A percentile compares a stretch with the other conserved stretches of the same genome.
phyloP scores from a whole-genome alignment of 2,888 invertebrate genomes.

The Ichneumon xanthorius region DNA sequence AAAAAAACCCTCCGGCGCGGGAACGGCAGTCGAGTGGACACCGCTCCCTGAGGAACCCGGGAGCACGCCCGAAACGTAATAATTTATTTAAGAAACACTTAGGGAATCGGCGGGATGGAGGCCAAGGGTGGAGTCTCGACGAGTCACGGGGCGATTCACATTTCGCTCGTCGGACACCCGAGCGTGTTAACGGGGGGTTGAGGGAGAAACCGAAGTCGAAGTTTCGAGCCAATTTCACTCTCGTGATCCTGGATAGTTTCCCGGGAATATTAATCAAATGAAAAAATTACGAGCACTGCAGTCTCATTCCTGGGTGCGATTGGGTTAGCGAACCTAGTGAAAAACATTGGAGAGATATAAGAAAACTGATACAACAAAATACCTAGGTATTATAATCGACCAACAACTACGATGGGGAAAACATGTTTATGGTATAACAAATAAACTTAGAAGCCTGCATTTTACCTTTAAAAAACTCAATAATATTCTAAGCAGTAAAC shows the following conservation, averaged over 20 bases:
- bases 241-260: background rate
- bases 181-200: constrained; percentile 40
- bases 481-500: too few species aligned
- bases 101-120: constrained; percentile 50
- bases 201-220: constrained; percentile 36
- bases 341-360: too few species aligned
- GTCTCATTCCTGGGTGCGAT: too few species aligned
- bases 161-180: constrained; percentile 46
- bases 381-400: too few species aligned
- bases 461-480: too few species aligned
- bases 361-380: too few species aligned
- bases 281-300: background rate
- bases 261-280: background rate
- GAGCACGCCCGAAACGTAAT: constrained; percentile 52
- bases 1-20: constrained; percentile 12
- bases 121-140: constrained; percentile 26
- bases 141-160: constrained; percentile 57
- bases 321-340: too few species aligned
- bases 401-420: too few species aligned
- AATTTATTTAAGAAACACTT: constrained; percentile 68
- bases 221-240: constrained; percentile 21
- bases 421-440: too few species aligned
- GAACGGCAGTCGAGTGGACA: constrained; percentile 43
- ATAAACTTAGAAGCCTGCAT: too few species aligned
- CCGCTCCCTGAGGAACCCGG: constrained; percentile 33